Evolutionary conservation across 2,113 vertebrate genomes (phyloP).

Genomic region (Orcinus orca): DNA sequence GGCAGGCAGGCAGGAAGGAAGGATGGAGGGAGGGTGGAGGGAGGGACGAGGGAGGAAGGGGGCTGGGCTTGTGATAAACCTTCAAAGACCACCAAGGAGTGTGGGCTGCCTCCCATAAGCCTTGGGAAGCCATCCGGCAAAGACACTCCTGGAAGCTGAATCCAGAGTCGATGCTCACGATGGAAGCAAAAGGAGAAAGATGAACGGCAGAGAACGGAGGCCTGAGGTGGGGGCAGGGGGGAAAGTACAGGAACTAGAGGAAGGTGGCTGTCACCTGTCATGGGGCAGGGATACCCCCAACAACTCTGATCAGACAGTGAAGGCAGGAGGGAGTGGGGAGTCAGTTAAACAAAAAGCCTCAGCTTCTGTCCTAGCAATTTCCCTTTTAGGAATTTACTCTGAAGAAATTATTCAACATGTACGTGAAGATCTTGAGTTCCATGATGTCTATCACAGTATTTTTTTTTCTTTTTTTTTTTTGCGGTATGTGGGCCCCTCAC

Average conservation of each 20-base stretch:
- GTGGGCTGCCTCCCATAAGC: background rate
- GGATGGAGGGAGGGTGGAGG: no score
- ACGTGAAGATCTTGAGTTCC: background rate
- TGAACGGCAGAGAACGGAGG: background rate
- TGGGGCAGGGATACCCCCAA: background rate
- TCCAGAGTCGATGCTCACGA: background rate
- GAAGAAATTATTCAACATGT: background rate
- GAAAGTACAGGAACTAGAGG: fast-evolving
- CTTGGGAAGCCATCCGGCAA: background rate
- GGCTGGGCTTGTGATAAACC: background rate
- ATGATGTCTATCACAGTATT: background rate
- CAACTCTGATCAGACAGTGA: background rate
- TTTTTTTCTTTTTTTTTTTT: no score
- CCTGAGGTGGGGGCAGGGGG: fast-evolving
- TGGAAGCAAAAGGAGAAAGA: background rate
- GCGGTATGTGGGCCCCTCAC: no score
- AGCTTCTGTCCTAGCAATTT: background rate
- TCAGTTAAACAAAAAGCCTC: background rate
- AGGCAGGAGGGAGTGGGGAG: background rate
- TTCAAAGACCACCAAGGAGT: background rate
- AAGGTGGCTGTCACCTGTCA: no score
- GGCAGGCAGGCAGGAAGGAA: background rate
- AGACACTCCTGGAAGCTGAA: background rate
- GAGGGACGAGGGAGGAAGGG: background rate
- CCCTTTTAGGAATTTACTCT: background rate